Evolutionary conservation across 2,888 invertebrate species (phyloP), one percentile per base, ranked within the genome.

Genomic region (Synanthedon andrenaeformis): DNA sequence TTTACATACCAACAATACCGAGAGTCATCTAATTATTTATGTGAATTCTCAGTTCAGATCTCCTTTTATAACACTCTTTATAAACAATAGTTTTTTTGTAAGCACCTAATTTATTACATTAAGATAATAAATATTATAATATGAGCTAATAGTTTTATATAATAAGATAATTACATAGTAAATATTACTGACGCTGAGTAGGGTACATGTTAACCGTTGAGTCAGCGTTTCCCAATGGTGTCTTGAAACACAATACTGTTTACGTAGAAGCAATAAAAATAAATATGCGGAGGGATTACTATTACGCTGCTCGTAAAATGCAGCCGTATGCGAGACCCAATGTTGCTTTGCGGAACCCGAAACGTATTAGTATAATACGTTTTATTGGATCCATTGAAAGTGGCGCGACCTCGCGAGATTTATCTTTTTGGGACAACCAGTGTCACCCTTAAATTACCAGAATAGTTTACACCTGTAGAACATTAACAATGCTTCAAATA

Each of bases 201-300:
- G 35, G 35, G 10, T 28, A 35, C 10, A 35, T 35, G 35, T 35
- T 35, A 35, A 35, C 35, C 45, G 45, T 45, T 12, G 6, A 45
- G 13, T 45, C 45, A 45, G 45, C 45, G 14, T 13, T 45, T 45
- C 45, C 45, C 45, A 14, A 45, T 45, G 13, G 45, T 45, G 45
- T 45, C 45, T 14, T 14, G 14, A 45, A 45, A 45, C 45, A 45
- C n/a, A 45, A 45, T 45, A 45, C 45, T n/a, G 45, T 45, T 45
- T 45, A 14, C 45, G 45, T 45, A 45, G 35, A 45, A 45, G 54
- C 69, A 70, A 74, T 76, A 76, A 76, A 76, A 74, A 72, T 72
- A 74, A 74, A 76, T 74, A 75, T 72, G 66, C 67, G 66, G 42
- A 55, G 58, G 48, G 60, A 61, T 62, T 60, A 61, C 60, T 58